Base-by-base conservation (phyloP, 2,888 invertebrate species). In the Apamea crenata region DNA sequence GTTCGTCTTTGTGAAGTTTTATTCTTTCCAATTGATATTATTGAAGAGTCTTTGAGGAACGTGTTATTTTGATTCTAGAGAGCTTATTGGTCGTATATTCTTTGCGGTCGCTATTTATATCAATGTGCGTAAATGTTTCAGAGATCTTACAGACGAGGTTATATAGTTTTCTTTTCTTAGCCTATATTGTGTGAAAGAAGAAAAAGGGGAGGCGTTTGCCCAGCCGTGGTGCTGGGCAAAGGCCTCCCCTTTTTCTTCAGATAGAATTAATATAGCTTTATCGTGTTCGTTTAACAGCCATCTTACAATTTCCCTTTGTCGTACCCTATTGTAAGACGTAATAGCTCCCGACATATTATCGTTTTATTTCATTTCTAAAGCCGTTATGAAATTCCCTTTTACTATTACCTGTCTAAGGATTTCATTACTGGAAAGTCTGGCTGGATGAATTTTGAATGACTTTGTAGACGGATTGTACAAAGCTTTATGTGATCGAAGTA, bases 341-440 rank as follows among this genome's bases (percentile, higher is more conserved):
- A 94, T 94, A 92, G 93, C 94, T 93, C 90, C 91, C 90, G 92
- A 95, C 94, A 93, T 96, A 95, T 94, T 95, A 94, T 93, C 94
- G 92, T 96, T 95, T 96, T 95, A 95, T 96, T 95, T 95, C 94
- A 92, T 95, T 94, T 95, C 94, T 92, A 89, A 89, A 90, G 90
- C 90, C 89, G 93, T 93, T 94, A 93, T 94, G 92, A 94, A 93
- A 95, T 94, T 95, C 93, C 89, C 94, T 94, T 95, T 94, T 92
- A 93, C 92, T 93, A 91, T 93, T 90, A 93, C 92, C 92, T 93
- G 91, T 91, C 90, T 92, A 88, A 85, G 86, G 91, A 92, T 94
- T 93, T 93, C 91, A 92, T 94, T 92, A 93, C 87, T 87, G 89
- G 88, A 87, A 90, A 81, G 87, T 90, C 77, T 74, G 74, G 87